These are phyloP conservation scores for Drosophila azteca DNA, from an alignment of 1,140 invertebrate species.

Conservation along the genomic window DNA sequence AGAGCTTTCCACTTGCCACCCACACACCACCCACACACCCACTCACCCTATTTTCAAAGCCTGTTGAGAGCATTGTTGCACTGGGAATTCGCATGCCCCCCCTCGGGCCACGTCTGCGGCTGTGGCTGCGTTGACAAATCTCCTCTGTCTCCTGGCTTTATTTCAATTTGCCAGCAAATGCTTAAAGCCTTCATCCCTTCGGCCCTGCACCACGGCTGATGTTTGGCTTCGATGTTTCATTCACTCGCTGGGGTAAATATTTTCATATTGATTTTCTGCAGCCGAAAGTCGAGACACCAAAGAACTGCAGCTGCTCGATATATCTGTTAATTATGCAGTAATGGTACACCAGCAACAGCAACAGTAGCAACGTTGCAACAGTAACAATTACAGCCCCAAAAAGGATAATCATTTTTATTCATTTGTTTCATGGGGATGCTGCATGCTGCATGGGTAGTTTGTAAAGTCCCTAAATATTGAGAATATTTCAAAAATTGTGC, in stretches of 20 bases:
- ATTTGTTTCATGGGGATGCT: no score
- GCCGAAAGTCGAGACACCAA: slow-evolving; percentile 23
- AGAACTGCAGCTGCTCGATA: slow-evolving; percentile 15
- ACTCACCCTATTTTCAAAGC: slow-evolving; percentile 49
- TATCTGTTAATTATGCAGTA: slow-evolving; percentile 55
- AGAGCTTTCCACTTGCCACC: no score
- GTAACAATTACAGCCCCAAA: no score
- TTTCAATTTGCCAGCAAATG: slow-evolving; percentile 34
- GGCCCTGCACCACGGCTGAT: not conserved
- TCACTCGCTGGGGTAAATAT: slow-evolving; percentile 55
- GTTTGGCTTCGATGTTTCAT: not conserved
- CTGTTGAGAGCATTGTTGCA: slow-evolving; percentile 25
- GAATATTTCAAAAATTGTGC: not conserved
- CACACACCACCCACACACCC: not conserved
- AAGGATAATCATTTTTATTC: slow-evolving; percentile 4
- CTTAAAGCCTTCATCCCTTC: slow-evolving; percentile 16
- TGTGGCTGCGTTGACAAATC: slow-evolving; percentile 41
- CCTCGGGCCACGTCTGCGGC: slow-evolving; percentile 19
- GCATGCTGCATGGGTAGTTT: not conserved
- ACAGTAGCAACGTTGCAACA: slow-evolving; percentile 12
- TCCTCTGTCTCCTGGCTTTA: slow-evolving; percentile 46
- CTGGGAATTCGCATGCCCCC: slow-evolving; percentile 55
- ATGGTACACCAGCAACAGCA: slow-evolving; percentile 19
- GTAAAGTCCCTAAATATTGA: not conserved
- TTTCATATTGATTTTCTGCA: slow-evolving; percentile 65